A percentile compares a stretch with the other conserved stretches of the same genome.
Evolutionary conservation across 2,797 vertebrate genomes (phyloP).

Genomic region (Tragopan temminckii): DNA sequence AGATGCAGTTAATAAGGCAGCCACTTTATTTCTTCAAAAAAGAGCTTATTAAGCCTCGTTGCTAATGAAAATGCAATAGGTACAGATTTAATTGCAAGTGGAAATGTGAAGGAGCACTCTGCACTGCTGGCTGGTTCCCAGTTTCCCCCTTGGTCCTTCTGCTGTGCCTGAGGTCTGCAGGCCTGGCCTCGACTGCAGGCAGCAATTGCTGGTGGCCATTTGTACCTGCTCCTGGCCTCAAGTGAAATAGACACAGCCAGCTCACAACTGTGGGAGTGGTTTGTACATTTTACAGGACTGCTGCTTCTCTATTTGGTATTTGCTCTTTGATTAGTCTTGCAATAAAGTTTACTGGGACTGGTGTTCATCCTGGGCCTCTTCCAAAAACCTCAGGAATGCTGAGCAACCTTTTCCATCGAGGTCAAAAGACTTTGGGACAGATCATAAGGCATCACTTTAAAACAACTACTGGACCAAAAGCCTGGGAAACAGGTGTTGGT

Average conservation of each 20-base stretch:
- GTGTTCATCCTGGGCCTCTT: not conserved
- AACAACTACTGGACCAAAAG: not conserved
- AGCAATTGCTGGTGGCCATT: accelerated
- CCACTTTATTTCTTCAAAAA: constrained; percentile 50
- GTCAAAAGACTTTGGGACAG: not conserved
- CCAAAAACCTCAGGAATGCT: not conserved
- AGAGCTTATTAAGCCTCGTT: constrained; percentile 56
- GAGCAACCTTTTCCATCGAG: not conserved
- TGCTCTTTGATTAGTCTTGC: not conserved
- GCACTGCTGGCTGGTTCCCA: not conserved
- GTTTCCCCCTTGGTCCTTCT: accelerated
- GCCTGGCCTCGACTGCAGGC: accelerated
- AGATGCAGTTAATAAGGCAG: constrained; percentile 57
- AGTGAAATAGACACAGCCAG: not conserved
- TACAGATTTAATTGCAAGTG: constrained; percentile 47
- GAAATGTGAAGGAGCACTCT: not conserved
- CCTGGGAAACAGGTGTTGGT: not conserved
- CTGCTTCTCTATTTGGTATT: not conserved
- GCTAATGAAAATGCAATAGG: constrained; percentile 65
- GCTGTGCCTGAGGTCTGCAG: not conserved
- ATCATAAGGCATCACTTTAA: not conserved
- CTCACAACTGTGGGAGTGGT: not conserved
- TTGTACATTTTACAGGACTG: not conserved
- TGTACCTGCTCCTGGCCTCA: not conserved
- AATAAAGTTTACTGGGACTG: not conserved